Base-by-base conservation (phyloP, 2,888 invertebrate genomes). In the Slavum lentiscoides region DNA sequence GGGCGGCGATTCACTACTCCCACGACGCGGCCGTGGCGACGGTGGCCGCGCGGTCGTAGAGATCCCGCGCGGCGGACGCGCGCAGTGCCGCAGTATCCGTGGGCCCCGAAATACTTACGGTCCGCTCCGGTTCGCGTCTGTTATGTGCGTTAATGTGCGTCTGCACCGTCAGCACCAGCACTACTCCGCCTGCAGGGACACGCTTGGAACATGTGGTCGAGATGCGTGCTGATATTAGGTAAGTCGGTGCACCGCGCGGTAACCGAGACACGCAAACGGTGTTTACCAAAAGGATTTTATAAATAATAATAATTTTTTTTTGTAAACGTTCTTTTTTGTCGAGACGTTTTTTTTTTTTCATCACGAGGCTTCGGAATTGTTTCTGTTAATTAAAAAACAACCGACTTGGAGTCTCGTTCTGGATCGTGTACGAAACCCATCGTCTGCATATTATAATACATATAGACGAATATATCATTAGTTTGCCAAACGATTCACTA, bases 41-140 rank as follows among this genome's bases (percentile, higher is more conserved):
- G 55, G 21, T 30, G 30, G 30, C 30, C 55, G 58, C n/a, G 59
- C 23, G 39, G 37, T 61, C 7, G 43, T 9, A 30, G 77, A 69
- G 76, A 68, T 70, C 75, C 77, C 70, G 73, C 39, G 17, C 64
- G 64, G 49, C 77, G 77, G 49, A 53, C 39, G 49, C 49, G 9
- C 68, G 70, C 82, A 70, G 68, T 73, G 62, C 72, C 81, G 74
- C 82, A 81, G 82, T 69, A 68, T 80, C 82, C 80, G 81, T 68
- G 77, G 69, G 77, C 68, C 70, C 74, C 72, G 76, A 73, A 77
- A 70, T 76, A 70, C 82, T 76, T 17, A 72, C 72, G 72, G 74
- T 76, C 58, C 70, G 82, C 82, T 70, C 64, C 69, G 59, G 72
- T 80, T 73, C 70, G 77, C 80, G 76, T 77, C 58, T 73, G 77